Evolutionary conservation across 2,113 vertebrate genomes (phyloP).

Genomic region (Myrmophylax atrothorax): DNA sequence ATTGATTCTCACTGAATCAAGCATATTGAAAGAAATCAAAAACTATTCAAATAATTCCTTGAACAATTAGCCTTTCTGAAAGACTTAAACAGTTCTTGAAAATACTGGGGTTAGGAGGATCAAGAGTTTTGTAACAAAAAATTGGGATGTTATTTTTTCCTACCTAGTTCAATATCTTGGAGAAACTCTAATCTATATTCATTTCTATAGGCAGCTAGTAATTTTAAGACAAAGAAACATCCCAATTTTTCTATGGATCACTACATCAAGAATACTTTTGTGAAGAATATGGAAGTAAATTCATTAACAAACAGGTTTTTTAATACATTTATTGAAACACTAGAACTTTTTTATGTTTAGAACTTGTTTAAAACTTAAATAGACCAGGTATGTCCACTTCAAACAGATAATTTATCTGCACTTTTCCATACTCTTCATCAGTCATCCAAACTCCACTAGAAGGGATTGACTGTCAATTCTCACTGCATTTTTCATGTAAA

Average conservation of each 20-base stretch:
- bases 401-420: background rate
- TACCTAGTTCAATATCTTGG: background rate
- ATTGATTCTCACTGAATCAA: background rate
- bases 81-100: background rate
- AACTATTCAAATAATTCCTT: background rate
- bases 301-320: background rate
- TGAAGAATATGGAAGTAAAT: background rate
- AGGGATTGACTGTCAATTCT: background rate
- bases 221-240: background rate
- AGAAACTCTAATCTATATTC: background rate
- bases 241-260: background rate
- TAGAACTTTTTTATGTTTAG: background rate
- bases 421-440: background rate
- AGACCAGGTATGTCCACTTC: background rate
- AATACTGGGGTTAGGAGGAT: background rate
- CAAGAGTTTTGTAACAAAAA: background rate
- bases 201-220: background rate
- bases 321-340: background rate
- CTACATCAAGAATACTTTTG: background rate
- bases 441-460: background rate
- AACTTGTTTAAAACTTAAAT: no score
- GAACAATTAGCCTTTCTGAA: background rate
- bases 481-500: background rate
- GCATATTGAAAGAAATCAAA: background rate
- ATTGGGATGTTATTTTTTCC: background rate